Evolutionary conservation across 2,888 invertebrate species (phyloP).

Genomic region (Ichneumon xanthorius): DNA sequence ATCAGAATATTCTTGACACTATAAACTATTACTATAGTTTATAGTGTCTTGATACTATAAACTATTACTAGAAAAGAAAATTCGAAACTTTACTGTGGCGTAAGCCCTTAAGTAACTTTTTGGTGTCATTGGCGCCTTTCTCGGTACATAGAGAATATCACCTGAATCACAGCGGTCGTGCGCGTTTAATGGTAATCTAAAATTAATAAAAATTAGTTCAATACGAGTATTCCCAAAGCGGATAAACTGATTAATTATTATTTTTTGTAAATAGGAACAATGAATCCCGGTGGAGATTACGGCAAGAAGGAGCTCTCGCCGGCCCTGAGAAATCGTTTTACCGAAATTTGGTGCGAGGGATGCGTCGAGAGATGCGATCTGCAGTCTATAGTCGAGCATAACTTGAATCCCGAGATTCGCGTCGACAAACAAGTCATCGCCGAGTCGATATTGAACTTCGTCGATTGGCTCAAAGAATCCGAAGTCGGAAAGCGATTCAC

Average conservation of each 20-base stretch:
- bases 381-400: conserved; percentile 92
- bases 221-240: neutral
- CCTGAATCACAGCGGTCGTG: no score
- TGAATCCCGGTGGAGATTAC: conserved; percentile 99
- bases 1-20: no score
- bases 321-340: conserved; percentile 98
- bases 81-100: no score
- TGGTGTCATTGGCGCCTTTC: no score
- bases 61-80: no score
- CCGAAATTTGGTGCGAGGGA: conserved; percentile 98
- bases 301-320: conserved; percentile 99
- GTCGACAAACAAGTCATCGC: conserved; percentile 88
- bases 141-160: no score
- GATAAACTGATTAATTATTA: neutral
- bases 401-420: conserved; percentile 87
- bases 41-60: no score
- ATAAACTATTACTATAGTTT: no score
- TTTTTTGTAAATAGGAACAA: conserved; percentile 87
- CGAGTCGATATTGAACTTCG: conserved; percentile 91
- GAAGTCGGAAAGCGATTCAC: conserved; percentile 92
- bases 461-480: conserved; percentile 90
- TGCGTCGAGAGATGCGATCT: conserved; percentile 91
- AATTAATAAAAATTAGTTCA: neutral
- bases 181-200: no score
- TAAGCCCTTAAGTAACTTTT: no score